These are phyloP conservation scores for Tupiocoris notatus DNA, from an alignment of 2,888 invertebrate species.

Conservation along the genomic window DNA sequence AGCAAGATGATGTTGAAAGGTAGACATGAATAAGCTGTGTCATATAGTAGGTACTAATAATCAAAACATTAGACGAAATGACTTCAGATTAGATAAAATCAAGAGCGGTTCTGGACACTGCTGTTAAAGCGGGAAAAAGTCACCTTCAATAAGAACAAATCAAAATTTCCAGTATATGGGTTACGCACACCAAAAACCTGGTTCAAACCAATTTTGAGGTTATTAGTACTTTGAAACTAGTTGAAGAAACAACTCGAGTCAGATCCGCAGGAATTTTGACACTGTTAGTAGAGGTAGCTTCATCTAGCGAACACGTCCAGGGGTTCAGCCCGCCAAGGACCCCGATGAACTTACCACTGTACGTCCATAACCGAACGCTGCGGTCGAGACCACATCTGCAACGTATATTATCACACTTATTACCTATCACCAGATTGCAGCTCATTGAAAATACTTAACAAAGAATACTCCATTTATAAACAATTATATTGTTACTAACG, in stretches of 20 bases:
- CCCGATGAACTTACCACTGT: slow-evolving; percentile 60
- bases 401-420: too few relatives aligned
- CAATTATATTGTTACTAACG: too few relatives aligned
- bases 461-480: too few relatives aligned
- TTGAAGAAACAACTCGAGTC: slow-evolving; percentile 69
- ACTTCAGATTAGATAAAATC: too few relatives aligned
- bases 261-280: slow-evolving; percentile 70
- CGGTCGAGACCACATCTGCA: slow-evolving; percentile 70
- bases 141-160: too few relatives aligned
- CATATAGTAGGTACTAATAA: too few relatives aligned
- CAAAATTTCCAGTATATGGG: too few relatives aligned
- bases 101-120: too few relatives aligned
- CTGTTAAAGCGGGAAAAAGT: too few relatives aligned
- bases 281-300: slow-evolving; percentile 50
- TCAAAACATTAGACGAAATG: too few relatives aligned
- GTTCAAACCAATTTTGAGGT: background rate
- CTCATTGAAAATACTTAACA: too few relatives aligned
- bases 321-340: slow-evolving; percentile 68
- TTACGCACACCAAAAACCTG: background rate
- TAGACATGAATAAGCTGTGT: background rate
- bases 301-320: slow-evolving; percentile 57
- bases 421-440: too few relatives aligned
- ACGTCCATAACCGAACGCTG: slow-evolving; percentile 72
- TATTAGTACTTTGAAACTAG: slow-evolving; percentile 67
- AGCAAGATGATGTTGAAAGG: background rate